phyloP scores from a whole-genome alignment of 2,113 vertebrate genomes.

The Cinclus cinclus region DNA sequence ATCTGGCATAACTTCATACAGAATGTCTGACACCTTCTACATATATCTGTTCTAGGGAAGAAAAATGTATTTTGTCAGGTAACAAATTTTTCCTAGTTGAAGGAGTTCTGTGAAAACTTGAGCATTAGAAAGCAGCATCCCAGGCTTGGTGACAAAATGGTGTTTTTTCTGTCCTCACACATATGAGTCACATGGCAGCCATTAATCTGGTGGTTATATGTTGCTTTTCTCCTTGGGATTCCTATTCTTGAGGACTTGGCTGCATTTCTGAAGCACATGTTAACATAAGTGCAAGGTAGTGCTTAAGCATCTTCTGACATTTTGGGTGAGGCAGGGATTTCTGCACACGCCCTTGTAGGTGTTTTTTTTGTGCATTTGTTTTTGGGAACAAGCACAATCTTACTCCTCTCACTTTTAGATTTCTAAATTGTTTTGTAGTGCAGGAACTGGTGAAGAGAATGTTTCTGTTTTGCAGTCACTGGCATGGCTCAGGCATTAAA shows the following conservation, averaged over 20 bases:
- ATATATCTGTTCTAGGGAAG: background rate
- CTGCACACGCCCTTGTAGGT: rapidly evolving
- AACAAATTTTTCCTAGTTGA: background rate
- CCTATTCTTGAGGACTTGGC: background rate
- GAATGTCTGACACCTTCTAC: background rate
- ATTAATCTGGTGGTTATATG: background rate
- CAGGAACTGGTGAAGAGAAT: background rate
- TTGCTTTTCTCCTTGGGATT: background rate
- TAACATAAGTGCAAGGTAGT: background rate
- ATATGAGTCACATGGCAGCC: background rate
- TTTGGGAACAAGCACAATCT: background rate
- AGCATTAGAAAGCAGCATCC: rapidly evolving
- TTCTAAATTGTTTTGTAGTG: background rate
- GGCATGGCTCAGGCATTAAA: background rate
- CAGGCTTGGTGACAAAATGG: rapidly evolving
- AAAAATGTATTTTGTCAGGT: background rate
- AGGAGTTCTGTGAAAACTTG: rapidly evolving
- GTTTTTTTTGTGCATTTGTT: background rate
- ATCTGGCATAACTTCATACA: background rate
- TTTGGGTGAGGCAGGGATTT: background rate
- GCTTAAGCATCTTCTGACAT: background rate
- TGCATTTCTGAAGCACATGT: background rate
- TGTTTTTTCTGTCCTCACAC: background rate
- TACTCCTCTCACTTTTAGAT: background rate
- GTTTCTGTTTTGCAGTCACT: background rate